Conservation (phyloP, 2,888 invertebrate genomes). For the Celastrina argiolus region DNA sequence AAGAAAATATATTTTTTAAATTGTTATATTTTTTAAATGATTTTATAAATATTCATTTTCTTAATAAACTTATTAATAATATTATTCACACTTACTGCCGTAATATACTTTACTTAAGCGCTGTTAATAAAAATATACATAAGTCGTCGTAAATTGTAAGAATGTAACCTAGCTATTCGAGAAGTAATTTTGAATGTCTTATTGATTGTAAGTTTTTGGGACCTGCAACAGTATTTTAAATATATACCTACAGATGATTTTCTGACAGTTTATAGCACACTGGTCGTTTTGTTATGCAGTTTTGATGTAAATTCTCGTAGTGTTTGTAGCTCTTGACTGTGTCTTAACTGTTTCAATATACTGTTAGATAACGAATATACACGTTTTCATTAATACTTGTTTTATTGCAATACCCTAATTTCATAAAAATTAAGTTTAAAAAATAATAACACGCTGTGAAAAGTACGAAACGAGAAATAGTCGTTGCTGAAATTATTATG, state of each 20-base stretch:
- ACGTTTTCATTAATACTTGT: conserved; percentile 22
- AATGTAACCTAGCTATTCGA: neutral
- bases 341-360: conserved; percentile 25
- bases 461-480: too few species aligned
- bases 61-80: too few species aligned
- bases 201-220: conserved; percentile 14
- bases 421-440: neutral
- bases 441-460: neutral
- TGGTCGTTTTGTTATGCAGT: neutral
- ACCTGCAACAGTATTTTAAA: conserved; percentile 23
- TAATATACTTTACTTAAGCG: too few species aligned
- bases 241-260: conserved; percentile 1
- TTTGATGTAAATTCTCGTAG: conserved; percentile 18
- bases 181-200: neutral
- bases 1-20: too few species aligned
- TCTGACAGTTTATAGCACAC: neutral
- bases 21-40: too few species aligned
- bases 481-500: too few species aligned
- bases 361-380: conserved; percentile 24
- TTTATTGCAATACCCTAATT: neutral
- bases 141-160: neutral
- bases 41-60: too few species aligned
- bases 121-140: too few species aligned
- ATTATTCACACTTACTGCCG: too few species aligned
- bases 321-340: conserved; percentile 26